Base-by-base conservation (phyloP, 1,140 invertebrate genomes). In the Hycleus cichorii region DNA sequence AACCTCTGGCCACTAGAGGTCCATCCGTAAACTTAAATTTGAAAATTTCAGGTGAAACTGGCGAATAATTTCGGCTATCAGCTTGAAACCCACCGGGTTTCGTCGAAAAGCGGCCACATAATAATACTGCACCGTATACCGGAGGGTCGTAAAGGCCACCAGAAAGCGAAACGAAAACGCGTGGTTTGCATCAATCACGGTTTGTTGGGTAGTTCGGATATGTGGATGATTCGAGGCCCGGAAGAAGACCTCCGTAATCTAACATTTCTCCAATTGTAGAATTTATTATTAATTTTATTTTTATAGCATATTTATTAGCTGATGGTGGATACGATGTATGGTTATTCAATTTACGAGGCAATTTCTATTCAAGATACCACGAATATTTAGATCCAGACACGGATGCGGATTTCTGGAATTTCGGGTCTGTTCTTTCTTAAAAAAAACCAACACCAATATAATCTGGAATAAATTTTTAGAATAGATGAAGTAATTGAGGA, bases 321-420 rank as follows among this genome's bases (percentile, higher is more conserved):
- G 83, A 88, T 73, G 72, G 72, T 49, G 87, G 87, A 39, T 91
- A 81, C 62, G 88, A 91, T 66, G 87, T 90, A 0, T 89, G 85
- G 85, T 64, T 87, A 47, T 80, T 81, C 0, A 88, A 88, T 66
- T 72, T 75, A 4, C 74, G 86, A 44, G 85, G 86, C 0, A 87
- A 81, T 58, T 72, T 69, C 25, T 84, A 86, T 64, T 81, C 80
- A 0, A 72, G 67, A 9, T 69, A 71, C 8, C 80, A 81, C 63
- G 46, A 62, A 2, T 69, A 26, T n/a, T 62, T 77, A 6, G 68
- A 72, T 49, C 63, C 75, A 8, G 57, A 71, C 25, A 72, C 66
- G 10, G 78, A 81, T 57, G 71, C 75, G 10, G 69, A 74, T 0
- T 89, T 83, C 63, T 88, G 85, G 85, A 77, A 82, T 64, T 87